Base-by-base conservation (phyloP, 2,888 invertebrate genomes). In the Autographa pulchrina region DNA sequence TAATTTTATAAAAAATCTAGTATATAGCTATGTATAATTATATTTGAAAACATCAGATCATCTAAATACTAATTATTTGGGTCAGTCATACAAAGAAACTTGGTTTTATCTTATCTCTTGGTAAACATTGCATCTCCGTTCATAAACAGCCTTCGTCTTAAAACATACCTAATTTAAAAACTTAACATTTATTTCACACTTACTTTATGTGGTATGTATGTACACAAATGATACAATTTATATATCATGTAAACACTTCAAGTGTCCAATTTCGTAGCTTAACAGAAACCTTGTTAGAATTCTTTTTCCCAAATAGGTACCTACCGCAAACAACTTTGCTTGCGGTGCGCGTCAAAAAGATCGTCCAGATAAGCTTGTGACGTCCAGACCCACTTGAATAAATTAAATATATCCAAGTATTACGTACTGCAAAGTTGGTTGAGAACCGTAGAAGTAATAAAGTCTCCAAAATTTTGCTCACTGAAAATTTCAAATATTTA, bases 291-390 rank as follows among this genome's bases (percentile, higher is more conserved):
- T n/a, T 48, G 48, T 5, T n/a, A n/a, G 11, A 38, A n/a, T 48
- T n/a, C 6, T 48, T 68, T 54, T 61, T 52, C 25, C 68, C 65
- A 63, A 70, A 70, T 54, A 25, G 3, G 25, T 25, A 25, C 25
- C 25, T 25, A 65, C 58, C 38, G 13, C 31, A 14, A 62, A 59
- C 48, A 48, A 63, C n/a, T 64, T 66, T 60, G 59, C 66, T 54
- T 25, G 35, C 62, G 54, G 38, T 16, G 62, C 16, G 52, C 38
- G 52, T 70, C 78, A 70, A 74, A 68, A 25, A 68, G 68, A 77
- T 74, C 60, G 3, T 18, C 4, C 38, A 70, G 74, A 74, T 77
- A 77, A 25, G 25, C 52, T 56, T 25, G 32, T 60, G 64, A 71
- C 52, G 61, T 16, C 6, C 61, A 35, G 43, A n/a, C 43, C 43